These are phyloP conservation scores for Belgica antarctica DNA, from an alignment of 2,888 invertebrate species.

Conservation along the genomic window DNA sequence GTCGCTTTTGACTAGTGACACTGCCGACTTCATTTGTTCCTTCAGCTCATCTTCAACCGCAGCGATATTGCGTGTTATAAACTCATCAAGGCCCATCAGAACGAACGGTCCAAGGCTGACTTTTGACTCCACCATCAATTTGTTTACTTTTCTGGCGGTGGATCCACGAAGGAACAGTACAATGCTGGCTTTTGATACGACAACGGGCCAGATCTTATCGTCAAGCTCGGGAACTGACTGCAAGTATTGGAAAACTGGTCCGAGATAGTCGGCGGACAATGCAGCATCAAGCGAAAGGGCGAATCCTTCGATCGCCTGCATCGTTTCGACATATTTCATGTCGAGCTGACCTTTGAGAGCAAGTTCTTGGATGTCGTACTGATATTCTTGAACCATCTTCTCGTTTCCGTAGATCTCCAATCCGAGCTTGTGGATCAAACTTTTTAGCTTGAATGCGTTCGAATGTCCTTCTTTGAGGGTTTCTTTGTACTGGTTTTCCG, in stretches of 20 bases:
- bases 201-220: neutral
- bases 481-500: no score
- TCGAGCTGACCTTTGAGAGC: neutral
- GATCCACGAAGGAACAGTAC: neutral
- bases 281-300: no score
- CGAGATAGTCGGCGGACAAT: neutral
- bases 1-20: neutral
- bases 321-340: neutral
- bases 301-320: neutral
- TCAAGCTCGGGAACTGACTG: neutral
- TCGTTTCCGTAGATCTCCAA: no score
- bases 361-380: neutral
- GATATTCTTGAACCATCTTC: no score
- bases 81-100: constrained; percentile 1
- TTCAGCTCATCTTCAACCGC: neutral
- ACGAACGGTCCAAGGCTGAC: neutral
- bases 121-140: neutral
- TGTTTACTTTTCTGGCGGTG: neutral
- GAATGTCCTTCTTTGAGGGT: no score
- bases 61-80: neutral
- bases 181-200: neutral
- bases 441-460: no score
- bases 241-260: neutral
- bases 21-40: neutral
- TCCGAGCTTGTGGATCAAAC: no score